Percentiles rank a stretch among this genome's conserved stretches.
phyloP scores from a whole-genome alignment of 2,113 vertebrate genomes.

The Cyrtonyx montezumae region DNA sequence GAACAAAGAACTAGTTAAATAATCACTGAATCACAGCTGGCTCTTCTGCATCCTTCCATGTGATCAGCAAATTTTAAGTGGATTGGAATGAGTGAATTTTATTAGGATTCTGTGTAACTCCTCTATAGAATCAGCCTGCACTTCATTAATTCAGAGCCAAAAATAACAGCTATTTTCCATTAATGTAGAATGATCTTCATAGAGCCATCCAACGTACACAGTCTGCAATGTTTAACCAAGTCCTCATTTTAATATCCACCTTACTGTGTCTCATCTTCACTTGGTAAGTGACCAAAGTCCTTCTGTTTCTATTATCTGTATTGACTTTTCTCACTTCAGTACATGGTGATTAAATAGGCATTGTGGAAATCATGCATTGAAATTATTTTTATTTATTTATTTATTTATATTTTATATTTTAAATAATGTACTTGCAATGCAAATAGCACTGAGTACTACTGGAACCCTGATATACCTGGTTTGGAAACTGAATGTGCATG shows the following conservation, averaged over 20 bases:
- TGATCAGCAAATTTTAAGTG: conserved; percentile 5
- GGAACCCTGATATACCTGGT: background rate
- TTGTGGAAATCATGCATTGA: background rate
- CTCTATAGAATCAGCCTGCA: background rate
- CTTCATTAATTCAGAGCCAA: background rate
- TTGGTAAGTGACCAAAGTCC: conserved; percentile 77
- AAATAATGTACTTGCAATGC: background rate
- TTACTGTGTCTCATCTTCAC: conserved; percentile 90
- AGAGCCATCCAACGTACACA: conserved; percentile 87
- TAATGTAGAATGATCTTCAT: conserved; percentile 86
- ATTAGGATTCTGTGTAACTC: background rate
- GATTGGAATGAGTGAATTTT: background rate
- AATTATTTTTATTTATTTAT: too few species aligned
- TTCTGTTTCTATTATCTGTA: background rate
- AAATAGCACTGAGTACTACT: background rate
- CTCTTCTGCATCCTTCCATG: background rate
- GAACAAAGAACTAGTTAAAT: conserved; percentile 10
- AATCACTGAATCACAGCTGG: conserved; percentile 17
- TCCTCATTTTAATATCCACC: conserved; percentile 89
- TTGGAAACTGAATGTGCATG: background rate
- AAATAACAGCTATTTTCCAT: conserved; percentile 48
- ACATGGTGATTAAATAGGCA: background rate
- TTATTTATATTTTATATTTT: too few species aligned
- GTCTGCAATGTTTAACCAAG: conserved; percentile 90
- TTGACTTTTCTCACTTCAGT: background rate